Conservation (phyloP, 37 sponge, comb jelly and placozoan species). For the Lycopodina hypogea region DNA sequence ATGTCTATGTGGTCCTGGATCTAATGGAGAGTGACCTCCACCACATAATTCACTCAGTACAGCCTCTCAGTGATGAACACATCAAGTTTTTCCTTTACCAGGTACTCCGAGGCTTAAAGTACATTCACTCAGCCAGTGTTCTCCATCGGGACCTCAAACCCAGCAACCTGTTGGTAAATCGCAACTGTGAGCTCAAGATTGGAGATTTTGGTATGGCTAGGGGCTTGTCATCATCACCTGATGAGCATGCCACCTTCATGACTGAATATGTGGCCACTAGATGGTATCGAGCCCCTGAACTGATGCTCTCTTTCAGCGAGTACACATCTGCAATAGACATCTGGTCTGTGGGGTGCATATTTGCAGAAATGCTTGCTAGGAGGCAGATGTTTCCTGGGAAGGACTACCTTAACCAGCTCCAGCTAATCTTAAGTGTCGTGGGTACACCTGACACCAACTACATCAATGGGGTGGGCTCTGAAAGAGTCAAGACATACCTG, state of each 20-base stretch:
- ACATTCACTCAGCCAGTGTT: slow-evolving; percentile 92
- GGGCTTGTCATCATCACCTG: slow-evolving; percentile 69
- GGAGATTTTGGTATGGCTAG: slow-evolving; percentile 78
- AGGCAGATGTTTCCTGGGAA: slow-evolving; percentile 86
- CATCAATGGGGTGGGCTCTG: slow-evolving; percentile 60
- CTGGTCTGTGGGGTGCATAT: slow-evolving; percentile 92
- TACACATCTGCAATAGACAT: slow-evolving; percentile 86
- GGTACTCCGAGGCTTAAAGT: slow-evolving; percentile 84
- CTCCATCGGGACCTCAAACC: slow-evolving; percentile 92
- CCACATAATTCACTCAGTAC: slow-evolving; percentile 90
- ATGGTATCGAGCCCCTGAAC: slow-evolving; percentile 94
- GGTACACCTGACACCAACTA: slow-evolving; percentile 82
- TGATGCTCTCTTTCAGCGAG: slow-evolving; percentile 83
- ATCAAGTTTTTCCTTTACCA: slow-evolving; percentile 88
- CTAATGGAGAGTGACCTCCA: slow-evolving; percentile 96
- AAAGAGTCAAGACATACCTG: slow-evolving; percentile 76
- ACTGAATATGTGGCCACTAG: slow-evolving; percentile 96
- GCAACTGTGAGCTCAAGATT: slow-evolving; percentile 87
- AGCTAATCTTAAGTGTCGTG: slow-evolving; percentile 83
- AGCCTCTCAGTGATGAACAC: slow-evolving; percentile 94
- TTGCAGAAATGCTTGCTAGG: slow-evolving; percentile 85
- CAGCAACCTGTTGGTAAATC: slow-evolving; percentile 80
- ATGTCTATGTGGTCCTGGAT: slow-evolving; percentile 88
- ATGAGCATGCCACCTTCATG: slow-evolving; percentile 85
- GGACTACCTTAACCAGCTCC: slow-evolving; percentile 82